Evolutionary conservation across 2,113 vertebrate species (phyloP), one percentile per base, ranked within the genome.

Genomic region (Equus przewalskii): DNA sequence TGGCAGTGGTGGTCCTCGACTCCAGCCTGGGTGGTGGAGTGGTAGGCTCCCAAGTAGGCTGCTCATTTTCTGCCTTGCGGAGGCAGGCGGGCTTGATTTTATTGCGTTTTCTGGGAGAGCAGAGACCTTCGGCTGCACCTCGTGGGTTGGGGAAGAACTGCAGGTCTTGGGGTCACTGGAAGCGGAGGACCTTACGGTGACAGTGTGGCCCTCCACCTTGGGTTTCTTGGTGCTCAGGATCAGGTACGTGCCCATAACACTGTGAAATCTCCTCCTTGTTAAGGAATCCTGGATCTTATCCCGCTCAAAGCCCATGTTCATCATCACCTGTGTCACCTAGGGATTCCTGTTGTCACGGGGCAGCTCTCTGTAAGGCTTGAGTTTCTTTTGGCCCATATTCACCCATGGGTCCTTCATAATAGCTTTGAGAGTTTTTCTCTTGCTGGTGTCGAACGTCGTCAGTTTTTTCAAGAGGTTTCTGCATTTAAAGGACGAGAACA

Each of bases 311-410:
- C 99, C 99, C 99, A 99, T 99, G 89, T 98, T 98, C 16, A 99
- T 88, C 99, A 99, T 99, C 58, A 99, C 97, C 67, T 99, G 99
- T 99, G 83, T 98, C 99, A 98, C 6, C 95, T 98, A 98, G 36
- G 99, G 99, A 98, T 99, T 99, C 83, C 99, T 99, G 98, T 99
- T 99, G 97, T 99, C 99, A 75, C 99, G 99, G 94, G 98, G 95
- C 21, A 99, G 99, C 95, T 99, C 99, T 4, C 98, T 96, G 86
- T 99, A 99, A 62, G 99, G 99, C 94, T 99, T 99, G 60, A 99
- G 98, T 92, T 99, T 99, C 5, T 99, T 99, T 15, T 46, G 51
- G 51, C 51, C 51, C 51, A 54, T 54, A 54, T 54, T 13, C 51
- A 54, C 51, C 51, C 51, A 54, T 14, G 12, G 13, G 2, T 54